Evolutionary conservation across 2,888 invertebrate genomes (phyloP).

Genomic region (Timema cristinae): DNA sequence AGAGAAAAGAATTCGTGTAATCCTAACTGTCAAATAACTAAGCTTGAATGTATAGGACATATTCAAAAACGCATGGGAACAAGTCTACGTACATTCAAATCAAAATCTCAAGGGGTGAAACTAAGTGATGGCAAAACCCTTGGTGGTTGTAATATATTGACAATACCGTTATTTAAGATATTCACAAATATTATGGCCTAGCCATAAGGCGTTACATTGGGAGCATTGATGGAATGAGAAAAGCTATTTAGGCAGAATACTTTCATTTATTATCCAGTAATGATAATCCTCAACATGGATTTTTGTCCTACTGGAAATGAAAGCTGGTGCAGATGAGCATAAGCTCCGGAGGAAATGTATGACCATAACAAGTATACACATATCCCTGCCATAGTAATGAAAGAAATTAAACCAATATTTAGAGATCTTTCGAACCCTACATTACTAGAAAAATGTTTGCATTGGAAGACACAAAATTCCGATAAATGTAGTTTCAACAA

Average conservation of each 20-base stretch:
- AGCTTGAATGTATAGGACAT: slow-evolving; percentile 12
- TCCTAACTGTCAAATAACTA: background rate
- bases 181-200: slow-evolving; percentile 13
- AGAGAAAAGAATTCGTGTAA: slow-evolving; percentile 9
- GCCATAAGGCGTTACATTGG: slow-evolving; percentile 15
- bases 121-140: slow-evolving; percentile 1
- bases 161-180: background rate
- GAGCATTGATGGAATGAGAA: slow-evolving; percentile 10
- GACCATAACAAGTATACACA: background rate
- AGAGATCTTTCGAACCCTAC: slow-evolving; percentile 4
- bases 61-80: slow-evolving; percentile 13
- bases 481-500: slow-evolving; percentile 12
- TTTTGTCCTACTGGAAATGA: background rate
- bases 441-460: slow-evolving; percentile 22
- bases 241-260: background rate
- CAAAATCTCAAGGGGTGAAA: background rate
- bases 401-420: slow-evolving; percentile 14
- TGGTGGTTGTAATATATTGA: background rate
- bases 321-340: slow-evolving; percentile 7
- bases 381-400: slow-evolving; percentile 2
- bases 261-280: background rate
- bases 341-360: background rate
- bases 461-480: slow-evolving; percentile 19
- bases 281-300: slow-evolving; percentile 2
- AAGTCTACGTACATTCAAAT: background rate